These are phyloP conservation scores for Philypnodon macrostomus DNA, from an alignment of 2,797 vertebrate genomes.

Conservation along the genomic window DNA sequence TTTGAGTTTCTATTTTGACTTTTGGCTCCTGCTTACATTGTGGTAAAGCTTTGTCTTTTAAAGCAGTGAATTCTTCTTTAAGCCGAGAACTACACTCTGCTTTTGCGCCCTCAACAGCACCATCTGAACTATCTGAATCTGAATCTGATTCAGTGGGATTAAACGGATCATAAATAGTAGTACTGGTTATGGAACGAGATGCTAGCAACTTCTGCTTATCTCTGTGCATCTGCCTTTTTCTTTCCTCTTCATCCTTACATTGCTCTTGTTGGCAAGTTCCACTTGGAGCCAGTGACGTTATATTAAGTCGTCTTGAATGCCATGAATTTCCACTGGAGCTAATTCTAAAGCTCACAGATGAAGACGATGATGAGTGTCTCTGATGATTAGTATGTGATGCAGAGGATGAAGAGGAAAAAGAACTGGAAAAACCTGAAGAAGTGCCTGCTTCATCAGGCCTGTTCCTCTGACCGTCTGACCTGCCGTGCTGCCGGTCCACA, in stretches of 20 bases:
- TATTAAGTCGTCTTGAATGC: conserved; percentile 74
- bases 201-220: conserved; percentile 67
- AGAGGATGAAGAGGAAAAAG: conserved; percentile 63
- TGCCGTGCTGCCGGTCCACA: conserved; percentile 66
- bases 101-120: conserved; percentile 46
- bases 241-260: conserved; percentile 76
- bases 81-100: conserved; percentile 13
- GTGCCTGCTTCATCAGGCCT: conserved; percentile 42
- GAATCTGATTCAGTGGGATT: conserved; percentile 93
- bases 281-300: conserved; percentile 41
- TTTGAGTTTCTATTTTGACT: conserved; percentile 48
- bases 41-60: conserved; percentile 14
- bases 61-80: conserved; percentile 10
- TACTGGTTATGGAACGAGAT: conserved; percentile 64
- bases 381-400: conserved; percentile 39
- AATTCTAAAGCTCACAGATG: conserved; percentile 90
- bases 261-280: conserved; percentile 64
- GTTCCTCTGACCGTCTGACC: conserved; percentile 55
- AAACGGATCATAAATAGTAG: conserved; percentile 93
- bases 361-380: conserved; percentile 39
- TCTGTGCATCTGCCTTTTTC: conserved; percentile 57
- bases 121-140: conserved; percentile 78
- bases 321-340: conserved; percentile 86
- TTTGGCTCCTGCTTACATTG: conserved; percentile 15
- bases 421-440: conserved; percentile 65